Evolutionary conservation across 2,797 vertebrate genomes (phyloP).

Genomic region (Onychomys torridus): DNA sequence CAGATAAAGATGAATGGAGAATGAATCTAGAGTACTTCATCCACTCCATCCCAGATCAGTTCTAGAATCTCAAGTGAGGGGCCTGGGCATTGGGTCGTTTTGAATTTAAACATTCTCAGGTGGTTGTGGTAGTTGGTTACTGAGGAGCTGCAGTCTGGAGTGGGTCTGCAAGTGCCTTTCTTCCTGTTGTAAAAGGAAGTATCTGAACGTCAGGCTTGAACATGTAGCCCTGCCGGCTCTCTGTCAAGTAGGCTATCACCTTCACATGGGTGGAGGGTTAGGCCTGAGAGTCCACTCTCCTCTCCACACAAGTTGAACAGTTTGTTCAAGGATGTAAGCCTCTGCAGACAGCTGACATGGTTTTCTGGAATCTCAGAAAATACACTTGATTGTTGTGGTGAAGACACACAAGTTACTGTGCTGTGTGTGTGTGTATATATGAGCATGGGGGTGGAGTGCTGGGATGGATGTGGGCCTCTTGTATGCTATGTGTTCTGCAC

Average conservation of each 20-base stretch:
- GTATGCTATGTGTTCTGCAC: neutral
- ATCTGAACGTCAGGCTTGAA: neutral
- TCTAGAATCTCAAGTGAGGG: neutral
- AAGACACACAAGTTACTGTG: neutral
- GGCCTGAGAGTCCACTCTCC: neutral
- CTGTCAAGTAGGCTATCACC: neutral
- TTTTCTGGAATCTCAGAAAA: conserved; percentile 53
- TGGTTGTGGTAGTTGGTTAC: neutral
- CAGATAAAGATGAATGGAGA: neutral
- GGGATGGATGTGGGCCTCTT: neutral
- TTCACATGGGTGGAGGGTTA: neutral
- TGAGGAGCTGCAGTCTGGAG: neutral
- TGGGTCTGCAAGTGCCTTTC: neutral
- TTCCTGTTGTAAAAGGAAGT: neutral
- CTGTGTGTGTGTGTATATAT: neutral
- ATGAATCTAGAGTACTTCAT: neutral
- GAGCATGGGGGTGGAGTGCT: neutral
- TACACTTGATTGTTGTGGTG: neutral
- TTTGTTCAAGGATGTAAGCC: conserved; percentile 18
- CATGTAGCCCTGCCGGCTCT: neutral
- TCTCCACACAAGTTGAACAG: conserved; percentile 7
- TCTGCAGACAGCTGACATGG: neutral
- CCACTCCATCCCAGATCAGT: neutral
- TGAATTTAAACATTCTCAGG: neutral
- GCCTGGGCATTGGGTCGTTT: neutral